Base-by-base conservation (phyloP, 2,888 invertebrate genomes). In the Hanleya hanleyi region DNA sequence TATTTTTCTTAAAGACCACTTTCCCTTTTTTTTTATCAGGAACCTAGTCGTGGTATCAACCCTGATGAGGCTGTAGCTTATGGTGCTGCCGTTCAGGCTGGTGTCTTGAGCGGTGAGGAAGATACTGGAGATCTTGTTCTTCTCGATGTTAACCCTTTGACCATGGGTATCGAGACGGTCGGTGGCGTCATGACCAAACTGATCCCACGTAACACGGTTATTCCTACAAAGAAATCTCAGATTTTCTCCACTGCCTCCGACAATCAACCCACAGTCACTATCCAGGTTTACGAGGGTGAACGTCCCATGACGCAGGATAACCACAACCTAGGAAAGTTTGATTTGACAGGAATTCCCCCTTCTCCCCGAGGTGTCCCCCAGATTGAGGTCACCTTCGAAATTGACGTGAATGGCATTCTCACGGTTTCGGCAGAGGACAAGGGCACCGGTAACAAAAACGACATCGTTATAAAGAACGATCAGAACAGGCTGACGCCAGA, bases 271-370 rank as follows among this genome's bases (percentile, higher is more conserved):
- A 98, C 98, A 3, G 99, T 99, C 69, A 99, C 98, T 81, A 99
- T 99, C 90, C 97, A 97, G 92, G 92, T 93, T 69, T 99, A 96
- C 91, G 99, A 99, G 92, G 99, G 99, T 85, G 99, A 99, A 92
- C 95, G 99, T 87, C 98, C 99, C 35, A 98, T 99, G 99, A 99
- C 99, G 81, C 99, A 99, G 92, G 99, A 99, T 92, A 99, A 99
- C 92, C 99, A 99, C 92, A 93, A 97, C 81, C 93, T 99, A 76
- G 99, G 99, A 78, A 99, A 98, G 92, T 99, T 99, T 92, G 99
- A 99, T 89, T 92, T 99, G 76, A 98, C 97, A 74, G 98, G 97
- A 77, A 98, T 98, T 86, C 98, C 98, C 75, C 97, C 98, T 57
- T 91, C 92, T 33, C 92, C 91, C 35, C 86, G 92, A 67, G 92